A percentile compares a stretch with the other conserved stretches of the same genome.
Conservation (phyloP, 2,113 vertebrate genomes). For the Pelvicachromis taeniatus region DNA sequence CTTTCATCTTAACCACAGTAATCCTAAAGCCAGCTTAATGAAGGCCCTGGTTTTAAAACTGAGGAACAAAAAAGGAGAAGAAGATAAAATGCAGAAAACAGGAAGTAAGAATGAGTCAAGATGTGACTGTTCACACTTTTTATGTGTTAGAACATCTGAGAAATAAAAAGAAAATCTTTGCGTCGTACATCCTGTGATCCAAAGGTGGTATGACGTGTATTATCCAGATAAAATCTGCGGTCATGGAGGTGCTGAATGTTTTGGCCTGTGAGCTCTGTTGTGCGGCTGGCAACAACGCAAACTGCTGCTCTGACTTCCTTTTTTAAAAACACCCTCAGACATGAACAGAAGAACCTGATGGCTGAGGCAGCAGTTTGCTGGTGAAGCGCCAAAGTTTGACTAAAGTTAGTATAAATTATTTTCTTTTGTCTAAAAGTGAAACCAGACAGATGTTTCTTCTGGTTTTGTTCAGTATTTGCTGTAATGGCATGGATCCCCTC, state of each 20-base stretch:
- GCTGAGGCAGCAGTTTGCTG: too few relatives aligned
- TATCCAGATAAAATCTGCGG: too few relatives aligned
- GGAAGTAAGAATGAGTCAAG: background rate
- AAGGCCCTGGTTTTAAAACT: background rate
- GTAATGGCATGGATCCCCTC: fast-evolving
- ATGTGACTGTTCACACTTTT: background rate
- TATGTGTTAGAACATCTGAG: background rate
- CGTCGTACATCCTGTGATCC: too few relatives aligned
- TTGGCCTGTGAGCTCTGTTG: background rate
- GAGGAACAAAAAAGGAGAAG: background rate
- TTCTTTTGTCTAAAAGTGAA: background rate
- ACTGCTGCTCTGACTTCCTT: background rate
- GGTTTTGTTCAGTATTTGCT: background rate
- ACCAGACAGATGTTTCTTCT: background rate
- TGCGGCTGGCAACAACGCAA: too few relatives aligned
- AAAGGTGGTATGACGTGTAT: too few relatives aligned
- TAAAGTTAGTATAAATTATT: background rate
- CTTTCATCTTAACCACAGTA: background rate
- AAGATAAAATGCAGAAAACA: background rate
- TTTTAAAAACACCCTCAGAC: background rate
- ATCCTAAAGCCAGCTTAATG: background rate
- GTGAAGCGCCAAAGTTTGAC: too few relatives aligned
- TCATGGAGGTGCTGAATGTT: background rate
- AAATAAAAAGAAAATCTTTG: fast-evolving
- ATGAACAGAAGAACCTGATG: fast-evolving